Conservation (phyloP, 2,797 vertebrate genomes). For the Phoebastria nigripes region DNA sequence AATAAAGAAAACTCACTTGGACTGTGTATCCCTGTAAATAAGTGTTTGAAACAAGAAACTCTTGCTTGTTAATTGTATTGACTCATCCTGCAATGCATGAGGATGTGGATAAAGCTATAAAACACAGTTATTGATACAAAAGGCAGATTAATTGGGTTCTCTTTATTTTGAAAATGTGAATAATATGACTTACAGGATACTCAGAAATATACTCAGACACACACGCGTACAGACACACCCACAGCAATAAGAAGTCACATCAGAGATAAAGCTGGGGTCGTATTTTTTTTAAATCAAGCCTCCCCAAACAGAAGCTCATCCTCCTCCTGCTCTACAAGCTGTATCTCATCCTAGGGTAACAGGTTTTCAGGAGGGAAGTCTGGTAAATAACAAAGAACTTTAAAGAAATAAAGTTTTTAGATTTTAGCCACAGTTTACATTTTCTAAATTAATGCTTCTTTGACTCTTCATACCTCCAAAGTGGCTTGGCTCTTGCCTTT, state of each 20-base stretch:
- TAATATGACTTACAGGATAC: neutral
- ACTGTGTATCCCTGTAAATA: neutral
- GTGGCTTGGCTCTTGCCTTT: neutral
- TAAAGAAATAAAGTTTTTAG: neutral
- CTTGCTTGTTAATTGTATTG: neutral
- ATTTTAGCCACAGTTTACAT: neutral
- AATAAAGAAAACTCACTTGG: neutral
- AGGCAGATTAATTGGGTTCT: neutral
- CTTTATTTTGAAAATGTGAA: neutral
- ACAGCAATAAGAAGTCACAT: neutral
- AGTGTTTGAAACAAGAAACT: neutral
- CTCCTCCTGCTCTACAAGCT: neutral
- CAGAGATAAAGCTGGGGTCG: neutral
- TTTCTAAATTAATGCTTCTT: neutral
- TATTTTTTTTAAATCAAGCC: neutral
- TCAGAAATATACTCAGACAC: neutral
- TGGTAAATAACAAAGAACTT: neutral
- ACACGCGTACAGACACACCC: neutral
- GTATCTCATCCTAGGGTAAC: neutral
- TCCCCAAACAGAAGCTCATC: neutral
- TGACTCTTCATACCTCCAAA: neutral
- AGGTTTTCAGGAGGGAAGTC: neutral
- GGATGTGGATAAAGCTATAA: neutral
- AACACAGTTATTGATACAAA: neutral
- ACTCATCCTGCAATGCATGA: neutral